phyloP scores from a whole-genome alignment of 2,888 invertebrate species.

The Trissolcus japonicus region DNA sequence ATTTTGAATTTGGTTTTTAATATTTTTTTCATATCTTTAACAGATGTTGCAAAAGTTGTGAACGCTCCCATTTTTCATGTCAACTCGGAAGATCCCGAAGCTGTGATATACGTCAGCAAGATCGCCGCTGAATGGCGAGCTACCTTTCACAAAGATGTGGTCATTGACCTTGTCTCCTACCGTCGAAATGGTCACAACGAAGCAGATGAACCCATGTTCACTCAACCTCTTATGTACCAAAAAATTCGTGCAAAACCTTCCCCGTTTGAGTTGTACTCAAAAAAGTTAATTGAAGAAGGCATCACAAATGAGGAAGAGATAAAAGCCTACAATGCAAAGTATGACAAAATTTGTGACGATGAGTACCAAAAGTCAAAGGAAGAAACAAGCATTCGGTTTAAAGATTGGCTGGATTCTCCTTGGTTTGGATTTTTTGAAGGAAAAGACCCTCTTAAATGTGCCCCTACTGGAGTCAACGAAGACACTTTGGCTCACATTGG shows the following conservation, averaged over 20 bases:
- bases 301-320: conserved; percentile 86
- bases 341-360: conserved; percentile 94
- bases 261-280: conserved; percentile 90
- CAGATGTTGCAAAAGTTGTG: conserved; percentile 92
- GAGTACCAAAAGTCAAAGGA: conserved; percentile 89
- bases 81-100: conserved; percentile 95
- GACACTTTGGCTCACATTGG: conserved; percentile 92
- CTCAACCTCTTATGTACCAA: conserved; percentile 94
- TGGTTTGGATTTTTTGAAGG: conserved; percentile 95
- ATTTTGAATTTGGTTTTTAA: not conserved
- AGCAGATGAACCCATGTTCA: conserved; percentile 98
- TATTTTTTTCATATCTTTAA: not conserved
- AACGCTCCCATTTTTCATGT: conserved; percentile 97
- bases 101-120: conserved; percentile 90
- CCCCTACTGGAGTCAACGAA: conserved; percentile 90
- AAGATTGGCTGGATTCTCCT: conserved; percentile 97
- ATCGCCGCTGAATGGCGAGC: conserved; percentile 94
- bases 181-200: conserved; percentile 97
- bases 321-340: conserved; percentile 91
- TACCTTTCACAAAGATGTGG: conserved; percentile 95
- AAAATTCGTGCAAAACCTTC: conserved; percentile 89
- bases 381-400: conserved; percentile 93
- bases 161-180: conserved; percentile 94
- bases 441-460: conserved; percentile 89
- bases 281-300: conserved; percentile 87